These are phyloP conservation scores for Deroplatys truncata DNA, from an alignment of 2,888 invertebrate species.

Conservation along the genomic window DNA sequence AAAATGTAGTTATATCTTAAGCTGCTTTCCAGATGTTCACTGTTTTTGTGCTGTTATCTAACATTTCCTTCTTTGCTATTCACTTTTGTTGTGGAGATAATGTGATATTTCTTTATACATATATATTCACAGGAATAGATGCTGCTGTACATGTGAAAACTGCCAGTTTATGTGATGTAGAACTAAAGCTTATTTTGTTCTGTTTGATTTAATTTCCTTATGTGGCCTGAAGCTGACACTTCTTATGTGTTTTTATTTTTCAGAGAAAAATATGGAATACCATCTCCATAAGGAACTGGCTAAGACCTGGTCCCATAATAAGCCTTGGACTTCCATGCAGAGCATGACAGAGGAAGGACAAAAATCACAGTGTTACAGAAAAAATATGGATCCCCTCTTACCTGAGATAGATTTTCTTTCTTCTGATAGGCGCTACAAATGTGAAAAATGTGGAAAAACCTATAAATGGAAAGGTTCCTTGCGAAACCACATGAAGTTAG, in stretches of 20 bases:
- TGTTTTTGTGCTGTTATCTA: too few species aligned
- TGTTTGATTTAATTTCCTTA: background rate
- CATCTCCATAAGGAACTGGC: background rate
- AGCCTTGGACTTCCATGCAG: background rate
- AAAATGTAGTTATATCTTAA: too few species aligned
- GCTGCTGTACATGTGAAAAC: too few species aligned
- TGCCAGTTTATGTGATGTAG: too few species aligned
- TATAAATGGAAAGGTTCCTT: slow-evolving; percentile 54
- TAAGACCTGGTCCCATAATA: background rate
- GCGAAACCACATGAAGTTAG: slow-evolving; percentile 56
- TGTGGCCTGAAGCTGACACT: background rate
- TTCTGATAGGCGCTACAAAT: background rate
- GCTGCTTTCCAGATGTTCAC: too few species aligned
- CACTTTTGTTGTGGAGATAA: too few species aligned
- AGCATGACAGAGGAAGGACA: background rate
- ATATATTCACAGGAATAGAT: too few species aligned
- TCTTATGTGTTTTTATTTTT: background rate
- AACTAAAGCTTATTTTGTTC: too few species aligned
- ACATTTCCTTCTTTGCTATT: too few species aligned
- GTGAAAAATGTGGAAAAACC: slow-evolving; percentile 40
- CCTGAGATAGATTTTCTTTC: background rate
- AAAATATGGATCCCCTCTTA: background rate
- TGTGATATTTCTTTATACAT: too few species aligned
- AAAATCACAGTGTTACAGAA: background rate
- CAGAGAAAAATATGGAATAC: background rate